These are phyloP conservation scores for Athalia circularis DNA, from an alignment of 2,888 invertebrate genomes.

Conservation along the genomic window DNA sequence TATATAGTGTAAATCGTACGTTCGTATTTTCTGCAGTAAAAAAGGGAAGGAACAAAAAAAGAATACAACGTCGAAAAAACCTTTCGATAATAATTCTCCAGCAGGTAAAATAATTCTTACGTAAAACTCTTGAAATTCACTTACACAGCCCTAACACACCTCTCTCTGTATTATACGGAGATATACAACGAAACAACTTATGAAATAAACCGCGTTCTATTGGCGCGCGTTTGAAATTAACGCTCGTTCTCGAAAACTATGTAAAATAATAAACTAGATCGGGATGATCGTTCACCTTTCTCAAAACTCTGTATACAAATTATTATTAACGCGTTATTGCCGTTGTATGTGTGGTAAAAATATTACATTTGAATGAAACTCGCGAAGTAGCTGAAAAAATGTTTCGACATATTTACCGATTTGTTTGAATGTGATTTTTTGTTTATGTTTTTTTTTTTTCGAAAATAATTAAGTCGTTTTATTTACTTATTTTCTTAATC, in stretches of 20 bases:
- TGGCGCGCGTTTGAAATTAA: slow-evolving; percentile 35
- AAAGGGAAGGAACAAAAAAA: not conserved
- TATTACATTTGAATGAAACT: too few relatives aligned
- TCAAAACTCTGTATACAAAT: not conserved
- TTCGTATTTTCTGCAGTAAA: not conserved
- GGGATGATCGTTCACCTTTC: not conserved
- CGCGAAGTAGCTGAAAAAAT: too few relatives aligned
- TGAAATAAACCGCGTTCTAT: slow-evolving; percentile 1
- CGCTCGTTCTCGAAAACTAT: slow-evolving; percentile 3
- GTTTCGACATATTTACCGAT: not conserved
- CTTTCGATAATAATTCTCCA: slow-evolving; percentile 32
- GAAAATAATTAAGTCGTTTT: not conserved
- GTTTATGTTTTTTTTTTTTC: not conserved
- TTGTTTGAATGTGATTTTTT: too few relatives aligned
- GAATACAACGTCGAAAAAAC: slow-evolving; percentile 21
- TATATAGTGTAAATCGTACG: not conserved
- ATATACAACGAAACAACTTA: not conserved
- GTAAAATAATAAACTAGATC: not conserved
- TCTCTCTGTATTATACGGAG: too few relatives aligned
- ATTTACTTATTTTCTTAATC: not conserved
- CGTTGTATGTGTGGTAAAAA: too few relatives aligned
- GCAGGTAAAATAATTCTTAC: slow-evolving; percentile 33
- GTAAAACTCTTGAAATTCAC: slow-evolving; percentile 34
- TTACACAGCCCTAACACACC: not conserved
- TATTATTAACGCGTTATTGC: not conserved